Conservation (phyloP, 2,113 vertebrate genomes). For the Gavia stellata region DNA sequence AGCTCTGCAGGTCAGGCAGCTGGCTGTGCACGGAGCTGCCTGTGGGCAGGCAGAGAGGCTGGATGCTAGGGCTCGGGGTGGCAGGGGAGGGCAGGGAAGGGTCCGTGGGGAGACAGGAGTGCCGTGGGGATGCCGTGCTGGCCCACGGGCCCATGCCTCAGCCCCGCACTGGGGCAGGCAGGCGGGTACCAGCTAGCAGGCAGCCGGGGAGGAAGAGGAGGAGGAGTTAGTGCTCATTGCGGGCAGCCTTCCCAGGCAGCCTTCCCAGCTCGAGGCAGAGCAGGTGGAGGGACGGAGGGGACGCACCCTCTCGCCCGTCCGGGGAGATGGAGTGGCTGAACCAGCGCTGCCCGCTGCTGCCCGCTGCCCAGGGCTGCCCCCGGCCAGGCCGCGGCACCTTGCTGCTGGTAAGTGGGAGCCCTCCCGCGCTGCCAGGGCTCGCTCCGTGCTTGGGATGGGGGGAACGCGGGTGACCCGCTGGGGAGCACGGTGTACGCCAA, state of each 20-base stretch:
- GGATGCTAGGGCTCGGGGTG: background rate
- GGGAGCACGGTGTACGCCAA: fast-evolving
- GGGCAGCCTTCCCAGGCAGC: background rate
- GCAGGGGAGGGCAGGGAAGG: background rate
- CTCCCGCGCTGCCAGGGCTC: background rate
- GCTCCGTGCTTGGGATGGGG: background rate
- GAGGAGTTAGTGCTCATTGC: background rate
- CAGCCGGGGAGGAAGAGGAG: background rate
- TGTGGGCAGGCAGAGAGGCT: background rate
- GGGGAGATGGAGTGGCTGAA: constrained; percentile 33
- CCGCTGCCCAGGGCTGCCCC: background rate
- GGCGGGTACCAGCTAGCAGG: background rate
- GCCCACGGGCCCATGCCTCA: background rate
- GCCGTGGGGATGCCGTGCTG: background rate
- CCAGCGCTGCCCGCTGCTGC: constrained; percentile 4
- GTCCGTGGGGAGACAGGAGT: background rate
- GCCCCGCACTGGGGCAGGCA: background rate
- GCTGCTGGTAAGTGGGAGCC: constrained; percentile 58
- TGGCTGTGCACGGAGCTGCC: background rate
- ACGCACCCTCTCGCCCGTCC: too few relatives aligned
- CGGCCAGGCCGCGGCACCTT: background rate
- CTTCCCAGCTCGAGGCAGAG: background rate
- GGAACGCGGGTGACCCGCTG: fast-evolving
- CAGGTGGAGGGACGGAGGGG: background rate
- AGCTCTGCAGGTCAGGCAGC: background rate